phyloP scores from a whole-genome alignment of 2,888 invertebrate species.

The Athripsodes cinereus region DNA sequence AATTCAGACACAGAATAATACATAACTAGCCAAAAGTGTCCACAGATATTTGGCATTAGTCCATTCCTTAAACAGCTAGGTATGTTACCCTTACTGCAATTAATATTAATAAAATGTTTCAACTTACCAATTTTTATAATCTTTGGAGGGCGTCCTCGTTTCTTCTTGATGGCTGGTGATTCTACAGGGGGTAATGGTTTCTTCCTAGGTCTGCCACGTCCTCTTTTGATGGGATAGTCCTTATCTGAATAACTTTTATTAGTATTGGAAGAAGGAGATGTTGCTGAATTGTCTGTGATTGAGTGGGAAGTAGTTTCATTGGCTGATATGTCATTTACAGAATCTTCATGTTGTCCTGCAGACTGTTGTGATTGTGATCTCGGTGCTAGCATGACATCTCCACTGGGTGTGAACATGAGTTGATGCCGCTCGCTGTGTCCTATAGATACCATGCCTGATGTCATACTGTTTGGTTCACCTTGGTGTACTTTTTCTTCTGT shows the following conservation, averaged over 20 bases:
- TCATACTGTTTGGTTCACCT: conserved; percentile 38
- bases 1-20: not conserved
- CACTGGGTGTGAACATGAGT: conserved; percentile 37
- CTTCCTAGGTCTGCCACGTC: conserved; percentile 50
- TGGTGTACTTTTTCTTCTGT: conserved; percentile 6
- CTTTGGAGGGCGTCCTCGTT: conserved; percentile 46
- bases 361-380: conserved; percentile 25
- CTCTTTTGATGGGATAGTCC: conserved; percentile 42
- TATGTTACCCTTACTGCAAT: not conserved
- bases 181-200: conserved; percentile 44
- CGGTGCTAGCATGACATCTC: conserved; percentile 48
- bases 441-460: conserved; percentile 48
- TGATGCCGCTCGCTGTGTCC: conserved; percentile 42
- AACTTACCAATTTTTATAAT: conserved; percentile 31
- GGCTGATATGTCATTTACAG: conserved; percentile 8
- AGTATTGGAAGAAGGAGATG: conserved; percentile 4
- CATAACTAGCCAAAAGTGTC: not conserved
- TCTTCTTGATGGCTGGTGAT: conserved; percentile 43
- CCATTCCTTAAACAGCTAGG: not conserved
- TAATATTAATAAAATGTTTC: not conserved
- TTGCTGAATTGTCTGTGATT: conserved; percentile 25
- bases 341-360: too few species aligned
- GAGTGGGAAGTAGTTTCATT: conserved; percentile 17
- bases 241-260: conserved; percentile 27
- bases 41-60: not conserved